Percentiles rank a stretch among this genome's conserved stretches.
Evolutionary conservation across 2,888 invertebrate species (phyloP).

Genomic region (Schrankia costaestrigalis): DNA sequence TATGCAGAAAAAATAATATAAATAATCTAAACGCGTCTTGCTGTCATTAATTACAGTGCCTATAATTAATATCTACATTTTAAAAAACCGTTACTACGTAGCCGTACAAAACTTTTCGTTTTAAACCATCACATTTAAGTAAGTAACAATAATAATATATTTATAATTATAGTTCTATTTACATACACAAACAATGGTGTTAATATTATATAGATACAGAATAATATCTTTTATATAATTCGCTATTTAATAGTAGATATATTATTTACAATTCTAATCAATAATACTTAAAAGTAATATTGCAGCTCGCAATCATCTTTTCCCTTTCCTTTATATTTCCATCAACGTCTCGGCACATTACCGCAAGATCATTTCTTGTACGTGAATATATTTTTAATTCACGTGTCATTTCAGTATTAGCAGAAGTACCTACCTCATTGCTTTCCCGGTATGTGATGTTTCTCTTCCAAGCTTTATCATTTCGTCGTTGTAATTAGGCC

Average conservation of each 20-base stretch:
- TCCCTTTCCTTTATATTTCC: constrained; percentile 30
- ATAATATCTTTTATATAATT: constrained; percentile 50
- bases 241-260: constrained; percentile 42
- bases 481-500: neutral
- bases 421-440: too few species aligned
- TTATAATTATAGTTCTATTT: constrained; percentile 61
- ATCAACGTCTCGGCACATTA: constrained; percentile 12
- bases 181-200: constrained; percentile 73
- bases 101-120: constrained; percentile 59
- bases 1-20: constrained; percentile 17
- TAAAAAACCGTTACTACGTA: constrained; percentile 44
- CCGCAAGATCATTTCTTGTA: constrained; percentile 16
- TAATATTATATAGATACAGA: constrained; percentile 45
- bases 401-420: too few species aligned
- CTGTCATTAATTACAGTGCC: constrained; percentile 27
- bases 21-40: constrained; percentile 23
- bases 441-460: too few species aligned
- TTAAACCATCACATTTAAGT: constrained; percentile 68
- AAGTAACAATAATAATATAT: constrained; percentile 69
- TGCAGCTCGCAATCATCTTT: constrained; percentile 70
- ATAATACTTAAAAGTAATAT: constrained; percentile 75
- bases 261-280: constrained; percentile 64
- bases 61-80: constrained; percentile 31
- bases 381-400: constrained; percentile 8
- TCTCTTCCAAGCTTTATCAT: too few species aligned